Conservation (phyloP, 2,113 vertebrate species). For the Nesogale talazaci region DNA sequence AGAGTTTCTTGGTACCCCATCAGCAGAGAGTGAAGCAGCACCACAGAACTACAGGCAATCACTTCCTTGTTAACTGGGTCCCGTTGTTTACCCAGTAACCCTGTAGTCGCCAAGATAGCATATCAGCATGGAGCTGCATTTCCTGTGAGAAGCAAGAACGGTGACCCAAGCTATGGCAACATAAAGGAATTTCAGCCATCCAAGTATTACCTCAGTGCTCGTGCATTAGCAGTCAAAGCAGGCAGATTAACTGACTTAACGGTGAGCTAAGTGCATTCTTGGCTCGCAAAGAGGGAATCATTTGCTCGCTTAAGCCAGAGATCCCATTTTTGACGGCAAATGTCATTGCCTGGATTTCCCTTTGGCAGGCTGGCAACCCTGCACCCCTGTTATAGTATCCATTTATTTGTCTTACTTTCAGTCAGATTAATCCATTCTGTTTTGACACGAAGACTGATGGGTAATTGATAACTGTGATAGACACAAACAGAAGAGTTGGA, state of each 20-base stretch:
- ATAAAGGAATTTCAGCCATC: slow-evolving; percentile 81
- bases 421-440: slow-evolving; percentile 93
- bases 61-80: slow-evolving; percentile 43
- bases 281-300: slow-evolving; percentile 90
- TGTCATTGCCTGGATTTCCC: slow-evolving; percentile 91
- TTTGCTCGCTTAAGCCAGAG: slow-evolving; percentile 93
- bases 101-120: slow-evolving; percentile 61
- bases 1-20: slow-evolving; percentile 63
- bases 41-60: slow-evolving; percentile 6
- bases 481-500: slow-evolving; percentile 92
- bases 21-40: slow-evolving; percentile 17
- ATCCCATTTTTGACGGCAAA: slow-evolving; percentile 95
- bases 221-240: slow-evolving; percentile 91
- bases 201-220: slow-evolving; percentile 88
- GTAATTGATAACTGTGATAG: slow-evolving; percentile 95
- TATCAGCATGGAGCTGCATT: not conserved
- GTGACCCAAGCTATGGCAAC: slow-evolving; percentile 82
- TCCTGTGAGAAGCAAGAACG: slow-evolving; percentile 60
- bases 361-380: slow-evolving; percentile 91
- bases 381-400: slow-evolving; percentile 90
- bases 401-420: slow-evolving; percentile 92
- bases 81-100: slow-evolving; percentile 42
- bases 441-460: slow-evolving; percentile 93
- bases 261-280: slow-evolving; percentile 98
- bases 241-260: slow-evolving; percentile 94